These are phyloP conservation scores for Idris sp. DNA, from an alignment of 1,140 invertebrate genomes.

Conservation along the genomic window DNA sequence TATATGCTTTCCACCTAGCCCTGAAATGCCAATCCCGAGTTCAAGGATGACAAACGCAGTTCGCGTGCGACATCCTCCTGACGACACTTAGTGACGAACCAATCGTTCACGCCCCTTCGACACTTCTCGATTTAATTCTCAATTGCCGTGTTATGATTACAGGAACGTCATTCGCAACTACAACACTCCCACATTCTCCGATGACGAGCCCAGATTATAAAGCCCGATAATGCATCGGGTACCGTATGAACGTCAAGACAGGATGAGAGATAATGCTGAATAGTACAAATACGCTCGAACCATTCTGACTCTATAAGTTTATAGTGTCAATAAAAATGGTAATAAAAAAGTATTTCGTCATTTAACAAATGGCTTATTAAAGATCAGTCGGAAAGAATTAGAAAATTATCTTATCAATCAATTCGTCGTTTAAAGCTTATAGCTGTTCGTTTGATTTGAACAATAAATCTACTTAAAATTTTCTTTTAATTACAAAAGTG, in stretches of 20 bases:
- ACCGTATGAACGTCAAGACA: conserved; percentile 24
- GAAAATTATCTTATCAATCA: no score
- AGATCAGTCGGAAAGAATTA: no score
- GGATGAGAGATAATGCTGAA: conserved; percentile 13
- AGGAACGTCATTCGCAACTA: conserved; percentile 54
- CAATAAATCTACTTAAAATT: no score
- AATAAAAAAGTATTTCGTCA: no score
- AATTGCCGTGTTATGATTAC: conserved; percentile 57
- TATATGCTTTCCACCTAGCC: conserved; percentile 53
- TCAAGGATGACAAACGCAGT: conserved; percentile 52
- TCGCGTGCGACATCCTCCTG: conserved; percentile 47
- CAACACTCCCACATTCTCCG: conserved; percentile 77
- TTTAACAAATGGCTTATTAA: no score
- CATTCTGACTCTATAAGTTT: no score
- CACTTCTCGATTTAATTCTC: conserved; percentile 64
- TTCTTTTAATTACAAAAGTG: no score
- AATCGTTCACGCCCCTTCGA: conserved; percentile 70
- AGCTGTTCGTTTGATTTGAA: no score
- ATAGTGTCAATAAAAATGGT: no score
- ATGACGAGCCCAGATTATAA: conserved; percentile 74
- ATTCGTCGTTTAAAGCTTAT: no score
- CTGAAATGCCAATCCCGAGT: conserved; percentile 55
- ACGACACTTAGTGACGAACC: conserved; percentile 60
- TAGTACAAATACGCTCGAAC: conserved; percentile 2
- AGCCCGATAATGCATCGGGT: conserved; percentile 66